Evolutionary conservation across 2,113 vertebrate genomes (phyloP), one percentile per base, ranked within the genome.

Genomic region (Polyodon spathula): DNA sequence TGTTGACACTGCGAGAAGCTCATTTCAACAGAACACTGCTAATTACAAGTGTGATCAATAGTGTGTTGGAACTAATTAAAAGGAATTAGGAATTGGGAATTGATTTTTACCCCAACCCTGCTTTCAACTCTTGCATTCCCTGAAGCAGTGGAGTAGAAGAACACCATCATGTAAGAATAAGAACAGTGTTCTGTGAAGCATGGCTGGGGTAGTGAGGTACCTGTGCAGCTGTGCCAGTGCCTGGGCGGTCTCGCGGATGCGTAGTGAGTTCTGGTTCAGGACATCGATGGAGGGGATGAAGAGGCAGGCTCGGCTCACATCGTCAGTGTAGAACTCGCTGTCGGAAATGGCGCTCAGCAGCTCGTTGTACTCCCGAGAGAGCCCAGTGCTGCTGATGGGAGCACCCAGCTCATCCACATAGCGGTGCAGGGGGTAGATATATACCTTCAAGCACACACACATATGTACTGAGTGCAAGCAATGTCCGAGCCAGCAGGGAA

Each of bases 251-350:
- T 98, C 94, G 62, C 92, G 90, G 65, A 97, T 86, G 0, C 91
- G 90, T 5, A 99, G 83, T 0, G 86, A 68, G 5, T 95, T 92
- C 82, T 99, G 96, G 68, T 93, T 98, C 41, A 97, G 86, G 51
- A 97, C 85, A 39, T 99, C 96, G 11, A 93, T 82, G 46, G 96
- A 97, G 0, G 95, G 96, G 16, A 99, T 81, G 37, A 96, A 94
- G 5, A 99, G 88, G 72, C 96, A 99, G 38, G 95, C 96, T 8
- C 93, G 86, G 73, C 66, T 89, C 69, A 97, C 86, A 11, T 99
- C 94, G 0, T 97, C 94, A 0, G 95, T 98, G 77, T 97, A 99
- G 79, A 97, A 98, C 10, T 98, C 93, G 4, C 96, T 99, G 78
- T 97, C 93, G 0, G 95, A 93, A 63, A 98, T 90, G 54, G 95